These are phyloP conservation scores for Xylocopa sonorina DNA, from an alignment of 1,140 invertebrate species.

Conservation along the genomic window DNA sequence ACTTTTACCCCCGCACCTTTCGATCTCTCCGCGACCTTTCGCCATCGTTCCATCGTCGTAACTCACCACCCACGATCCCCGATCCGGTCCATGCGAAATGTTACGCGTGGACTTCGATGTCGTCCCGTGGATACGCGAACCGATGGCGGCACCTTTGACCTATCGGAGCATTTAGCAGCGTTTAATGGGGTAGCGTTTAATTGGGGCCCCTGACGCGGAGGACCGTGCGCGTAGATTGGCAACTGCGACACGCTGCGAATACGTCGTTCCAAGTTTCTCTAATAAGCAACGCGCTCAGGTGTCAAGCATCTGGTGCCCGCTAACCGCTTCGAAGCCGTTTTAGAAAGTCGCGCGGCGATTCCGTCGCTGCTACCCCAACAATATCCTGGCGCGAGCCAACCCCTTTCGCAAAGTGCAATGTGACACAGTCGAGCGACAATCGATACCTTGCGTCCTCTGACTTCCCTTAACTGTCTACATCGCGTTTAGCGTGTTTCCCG, in stretches of 20 bases:
- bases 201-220: too few species aligned
- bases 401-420: neutral
- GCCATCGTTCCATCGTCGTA: too few species aligned
- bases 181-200: too few species aligned
- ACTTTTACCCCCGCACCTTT: neutral
- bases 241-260: neutral
- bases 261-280: slow-evolving; percentile 11
- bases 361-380: neutral
- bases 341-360: slow-evolving; percentile 10
- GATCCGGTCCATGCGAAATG: neutral
- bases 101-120: neutral
- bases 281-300: slow-evolving; percentile 11
- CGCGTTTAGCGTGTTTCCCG: too few species aligned
- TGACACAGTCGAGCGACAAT: too few species aligned
- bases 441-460: too few species aligned
- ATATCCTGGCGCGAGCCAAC: neutral
- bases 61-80: neutral
- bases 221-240: too few species aligned
- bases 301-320: slow-evolving; percentile 3
- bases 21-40: neutral
- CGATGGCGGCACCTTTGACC: neutral
- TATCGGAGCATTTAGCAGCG: too few species aligned
- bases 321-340: slow-evolving; percentile 1
- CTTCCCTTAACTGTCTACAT: too few species aligned
- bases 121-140: neutral